Percentiles rank a stretch among this genome's conserved stretches.
Evolutionary conservation across 2,113 vertebrate species (phyloP).

Genomic region (Tragelaphus strepsiceros): DNA sequence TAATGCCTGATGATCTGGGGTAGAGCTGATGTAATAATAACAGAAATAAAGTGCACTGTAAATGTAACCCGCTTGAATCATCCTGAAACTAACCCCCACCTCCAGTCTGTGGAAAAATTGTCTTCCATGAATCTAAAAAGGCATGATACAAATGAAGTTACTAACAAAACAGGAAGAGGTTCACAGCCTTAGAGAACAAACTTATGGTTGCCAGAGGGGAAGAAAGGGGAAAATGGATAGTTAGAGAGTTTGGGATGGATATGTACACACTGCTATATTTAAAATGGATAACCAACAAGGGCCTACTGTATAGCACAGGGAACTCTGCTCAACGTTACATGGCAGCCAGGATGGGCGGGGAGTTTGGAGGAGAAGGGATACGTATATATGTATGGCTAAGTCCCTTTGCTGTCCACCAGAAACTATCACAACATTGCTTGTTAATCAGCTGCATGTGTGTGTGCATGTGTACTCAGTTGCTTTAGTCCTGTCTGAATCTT

Average conservation of each 20-base stretch:
- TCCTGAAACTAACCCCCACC: neutral
- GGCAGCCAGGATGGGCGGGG: neutral
- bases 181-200: neutral
- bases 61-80: neutral
- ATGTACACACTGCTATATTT: neutral
- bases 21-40: neutral
- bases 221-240: neutral
- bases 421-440: neutral
- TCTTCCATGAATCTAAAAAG: neutral
- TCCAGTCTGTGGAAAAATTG: neutral
- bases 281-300: neutral
- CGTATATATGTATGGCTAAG: neutral
- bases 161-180: neutral
- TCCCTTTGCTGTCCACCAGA: neutral
- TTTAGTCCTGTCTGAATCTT: neutral
- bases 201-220: neutral
- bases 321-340: neutral
- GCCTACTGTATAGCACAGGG: neutral
- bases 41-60: neutral
- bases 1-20: neutral
- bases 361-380: neutral
- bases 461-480: neutral
- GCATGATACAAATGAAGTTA: neutral
- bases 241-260: neutral
- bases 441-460: neutral